A percentile compares a stretch with the other conserved stretches of the same genome.
These are phyloP conservation scores for Podarcis lilfordi DNA, from an alignment of 2,797 vertebrate species.

Conservation along the genomic window DNA sequence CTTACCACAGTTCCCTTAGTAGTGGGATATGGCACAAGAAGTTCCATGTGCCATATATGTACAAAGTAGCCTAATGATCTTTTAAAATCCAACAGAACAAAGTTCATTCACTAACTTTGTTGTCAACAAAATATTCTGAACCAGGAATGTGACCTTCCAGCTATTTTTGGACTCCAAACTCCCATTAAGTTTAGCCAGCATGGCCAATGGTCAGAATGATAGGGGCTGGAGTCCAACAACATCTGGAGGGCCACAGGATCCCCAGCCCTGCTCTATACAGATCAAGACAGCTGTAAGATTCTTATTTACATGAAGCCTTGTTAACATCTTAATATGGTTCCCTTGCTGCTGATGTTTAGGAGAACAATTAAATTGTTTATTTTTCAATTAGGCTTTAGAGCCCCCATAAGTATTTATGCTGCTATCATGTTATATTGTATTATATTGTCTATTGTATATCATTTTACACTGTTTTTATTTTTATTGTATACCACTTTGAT, in stretches of 20 bases:
- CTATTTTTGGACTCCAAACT: too few species aligned
- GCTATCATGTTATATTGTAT: neutral
- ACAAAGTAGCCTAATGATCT: neutral
- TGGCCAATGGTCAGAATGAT: too few species aligned
- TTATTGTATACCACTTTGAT: too few species aligned
- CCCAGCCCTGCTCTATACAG: neutral
- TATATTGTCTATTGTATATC: neutral
- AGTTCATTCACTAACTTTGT: neutral
- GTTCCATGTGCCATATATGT: neutral
- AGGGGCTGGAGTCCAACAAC: too few species aligned
- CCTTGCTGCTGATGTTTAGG: neutral
- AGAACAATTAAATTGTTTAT: neutral
- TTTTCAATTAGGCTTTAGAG: neutral
- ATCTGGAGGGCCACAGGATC: too few species aligned
- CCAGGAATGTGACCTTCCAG: too few species aligned
- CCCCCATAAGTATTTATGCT: too few species aligned
- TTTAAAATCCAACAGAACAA: neutral
- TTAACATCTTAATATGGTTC: too few species aligned
- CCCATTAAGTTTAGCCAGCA: too few species aligned
- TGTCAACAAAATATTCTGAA: neutral
- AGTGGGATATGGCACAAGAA: neutral
- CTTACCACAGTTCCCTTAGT: rapidly evolving
- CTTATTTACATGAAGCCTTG: neutral
- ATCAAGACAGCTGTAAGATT: neutral
- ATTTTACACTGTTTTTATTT: neutral